Conservation (phyloP, 2,797 vertebrate species). For the Sphenodon punctatus region DNA sequence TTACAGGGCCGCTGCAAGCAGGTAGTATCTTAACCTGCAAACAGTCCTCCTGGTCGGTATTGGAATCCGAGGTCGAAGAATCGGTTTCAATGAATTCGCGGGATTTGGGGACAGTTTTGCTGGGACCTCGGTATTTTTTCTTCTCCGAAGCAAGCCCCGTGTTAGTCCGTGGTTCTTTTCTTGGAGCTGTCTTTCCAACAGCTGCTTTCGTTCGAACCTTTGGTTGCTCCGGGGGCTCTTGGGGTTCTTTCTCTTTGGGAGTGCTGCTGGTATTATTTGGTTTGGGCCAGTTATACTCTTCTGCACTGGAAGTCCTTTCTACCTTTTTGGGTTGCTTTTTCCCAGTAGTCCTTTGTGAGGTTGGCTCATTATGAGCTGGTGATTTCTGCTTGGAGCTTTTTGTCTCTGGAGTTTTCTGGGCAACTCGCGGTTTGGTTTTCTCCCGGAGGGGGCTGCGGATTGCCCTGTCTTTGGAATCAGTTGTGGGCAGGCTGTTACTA, state of each 20-base stretch:
- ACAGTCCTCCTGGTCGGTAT: constrained; percentile 90
- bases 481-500: constrained; percentile 71
- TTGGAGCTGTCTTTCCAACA: constrained; percentile 88
- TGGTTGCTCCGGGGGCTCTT: constrained; percentile 81
- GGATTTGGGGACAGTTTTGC: constrained; percentile 91
- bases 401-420: constrained; percentile 87
- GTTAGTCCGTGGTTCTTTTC: constrained; percentile 90
- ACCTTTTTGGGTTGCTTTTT: constrained; percentile 94
- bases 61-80: constrained; percentile 93
- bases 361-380: constrained; percentile 83
- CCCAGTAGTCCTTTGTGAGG: constrained; percentile 86
- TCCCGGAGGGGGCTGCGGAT: constrained; percentile 85
- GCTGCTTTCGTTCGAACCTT: constrained; percentile 87
- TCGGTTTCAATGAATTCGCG: constrained; percentile 96
- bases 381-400: constrained; percentile 91
- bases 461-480: constrained; percentile 88
- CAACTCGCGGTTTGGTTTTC: constrained; percentile 87
- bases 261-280: constrained; percentile 84
- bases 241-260: constrained; percentile 88
- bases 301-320: constrained; percentile 85
- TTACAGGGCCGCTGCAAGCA: constrained; percentile 68
- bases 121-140: constrained; percentile 91
- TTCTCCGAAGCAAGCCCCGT: constrained; percentile 82
- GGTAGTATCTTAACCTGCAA: constrained; percentile 81
- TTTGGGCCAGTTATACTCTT: constrained; percentile 89